phyloP scores from a whole-genome alignment of 2,888 invertebrate genomes.

The Limenitis camilla region DNA sequence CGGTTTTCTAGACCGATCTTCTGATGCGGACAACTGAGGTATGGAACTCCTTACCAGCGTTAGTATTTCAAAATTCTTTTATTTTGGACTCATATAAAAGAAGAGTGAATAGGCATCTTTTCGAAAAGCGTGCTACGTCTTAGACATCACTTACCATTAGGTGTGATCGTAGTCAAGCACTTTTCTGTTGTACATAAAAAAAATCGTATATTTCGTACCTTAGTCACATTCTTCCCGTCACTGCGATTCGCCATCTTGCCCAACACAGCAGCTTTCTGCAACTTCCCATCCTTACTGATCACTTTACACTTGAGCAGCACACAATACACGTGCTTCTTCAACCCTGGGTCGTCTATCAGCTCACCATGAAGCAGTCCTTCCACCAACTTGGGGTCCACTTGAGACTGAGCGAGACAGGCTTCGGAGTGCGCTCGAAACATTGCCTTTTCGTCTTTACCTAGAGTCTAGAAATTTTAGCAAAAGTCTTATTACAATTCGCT shows the following conservation, averaged over 20 bases:
- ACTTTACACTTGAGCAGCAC: slow-evolving; percentile 60
- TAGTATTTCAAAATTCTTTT: too few species aligned
- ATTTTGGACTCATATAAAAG: too few species aligned
- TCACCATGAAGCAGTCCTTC: slow-evolving; percentile 45
- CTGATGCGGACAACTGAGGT: too few species aligned
- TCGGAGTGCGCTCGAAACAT: slow-evolving; percentile 64
- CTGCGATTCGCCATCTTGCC: slow-evolving; percentile 40
- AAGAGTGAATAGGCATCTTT: too few species aligned
- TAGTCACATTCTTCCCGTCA: slow-evolving; percentile 47
- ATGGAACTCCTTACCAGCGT: too few species aligned
- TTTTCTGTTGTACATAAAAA: too few species aligned
- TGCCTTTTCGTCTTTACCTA: slow-evolving; percentile 58
- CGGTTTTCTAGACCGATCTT: too few species aligned
- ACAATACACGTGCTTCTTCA: slow-evolving; percentile 57
- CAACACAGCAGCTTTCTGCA: slow-evolving; percentile 51
- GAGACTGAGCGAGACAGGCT: slow-evolving; percentile 44
- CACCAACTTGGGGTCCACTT: slow-evolving; percentile 36
- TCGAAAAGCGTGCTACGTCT: too few species aligned
- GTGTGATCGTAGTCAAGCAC: too few species aligned
- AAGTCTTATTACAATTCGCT: too few species aligned
- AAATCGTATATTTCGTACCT: slow-evolving; percentile 33
- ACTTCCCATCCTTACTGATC: slow-evolving; percentile 60
- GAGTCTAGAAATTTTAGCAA: slow-evolving; percentile 33
- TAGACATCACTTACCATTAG: too few species aligned
- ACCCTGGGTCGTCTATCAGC: slow-evolving; percentile 30